Evolutionary conservation across 2,888 invertebrate genomes (phyloP), one percentile per base, ranked within the genome.

Genomic region (Mayetiola destructor): DNA sequence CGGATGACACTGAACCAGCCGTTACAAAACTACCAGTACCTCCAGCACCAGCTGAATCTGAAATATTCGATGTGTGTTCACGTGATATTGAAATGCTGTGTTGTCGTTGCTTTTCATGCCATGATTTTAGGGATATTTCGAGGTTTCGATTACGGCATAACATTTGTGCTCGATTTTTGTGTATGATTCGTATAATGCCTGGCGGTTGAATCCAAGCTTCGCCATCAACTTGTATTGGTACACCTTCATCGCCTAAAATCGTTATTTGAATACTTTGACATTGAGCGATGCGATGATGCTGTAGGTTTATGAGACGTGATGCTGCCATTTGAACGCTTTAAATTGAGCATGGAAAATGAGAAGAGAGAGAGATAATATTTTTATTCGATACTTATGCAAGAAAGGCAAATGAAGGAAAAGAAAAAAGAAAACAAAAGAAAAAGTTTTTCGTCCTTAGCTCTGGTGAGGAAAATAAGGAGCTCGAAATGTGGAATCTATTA

Each of bases 141-240:
- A 96, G 77, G 6, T 85, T 84, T 64, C 93, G 79, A 69, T 94
- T 94, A 59, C 95, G 77, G 67, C 90, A 91, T 23, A 97, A 75
- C 89, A 97, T 93, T 75, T 95, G 95, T 68, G 95, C 92, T 57
- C 95, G 78, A 74, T 96, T 96, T 75, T 96, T 96, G 73, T 96
- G 96, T 63, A 93, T 83, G 63, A 97, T 95, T 58, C 92, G 79
- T 63, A 97, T 92, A 69, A 93, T 90, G 36, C 96, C 96, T 0
- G 97, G 95, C 0, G 93, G 92, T 71, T 96, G 96, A 39, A 95
- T 79, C 96, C 96, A 96, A 1, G 96, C 95, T 72, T 97, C 97
- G 0, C 96, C 97, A 68, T 97, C 96, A 39, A 95, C 95, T 75
- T 90, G 91, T 56, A 95, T 89, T 1, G 95, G 95, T 18, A 95